phyloP scores from a whole-genome alignment of 2,797 vertebrate species.

The Helicolenus hilgendorfi region DNA sequence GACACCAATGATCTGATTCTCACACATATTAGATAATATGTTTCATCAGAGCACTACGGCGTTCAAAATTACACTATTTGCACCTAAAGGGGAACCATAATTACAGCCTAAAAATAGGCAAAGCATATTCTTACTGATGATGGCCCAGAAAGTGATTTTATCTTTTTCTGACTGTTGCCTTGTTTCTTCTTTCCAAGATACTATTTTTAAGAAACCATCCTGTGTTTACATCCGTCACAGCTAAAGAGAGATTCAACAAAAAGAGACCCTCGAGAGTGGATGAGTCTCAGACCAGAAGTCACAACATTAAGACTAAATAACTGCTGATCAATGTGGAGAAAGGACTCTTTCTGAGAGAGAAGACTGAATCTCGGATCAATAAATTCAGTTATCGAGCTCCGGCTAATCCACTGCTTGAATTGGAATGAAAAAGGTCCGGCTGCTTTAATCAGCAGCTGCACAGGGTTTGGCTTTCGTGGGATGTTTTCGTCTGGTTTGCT shows the following conservation, averaged over 20 bases:
- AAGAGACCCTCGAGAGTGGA: slow-evolving; percentile 39
- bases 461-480: slow-evolving; percentile 4
- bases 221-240: background rate
- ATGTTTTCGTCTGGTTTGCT: slow-evolving; percentile 20
- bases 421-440: slow-evolving; percentile 51
- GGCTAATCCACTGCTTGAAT: slow-evolving; percentile 72
- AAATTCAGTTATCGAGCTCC: slow-evolving; percentile 72
- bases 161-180: background rate
- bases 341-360: slow-evolving; percentile 69
- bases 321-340: slow-evolving; percentile 78
- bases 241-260: slow-evolving; percentile 22
- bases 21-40: slow-evolving; percentile 30
- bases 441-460: slow-evolving; percentile 8
- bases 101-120: slow-evolving; percentile 1
- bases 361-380: slow-evolving; percentile 82
- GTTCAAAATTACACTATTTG: slow-evolving; percentile 17
- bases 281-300: slow-evolving; percentile 47
- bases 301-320: slow-evolving; percentile 66
- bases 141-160: background rate
- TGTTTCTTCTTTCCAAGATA: background rate
- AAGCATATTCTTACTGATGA: background rate
- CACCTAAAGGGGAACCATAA: slow-evolving; percentile 5
- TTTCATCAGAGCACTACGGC: slow-evolving; percentile 40
- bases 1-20: slow-evolving; percentile 25
- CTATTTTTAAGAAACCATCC: background rate